Percentiles rank a stretch among this genome's conserved stretches.
phyloP scores from a whole-genome alignment of 2,113 vertebrate genomes.

The Uria lomvia region DNA sequence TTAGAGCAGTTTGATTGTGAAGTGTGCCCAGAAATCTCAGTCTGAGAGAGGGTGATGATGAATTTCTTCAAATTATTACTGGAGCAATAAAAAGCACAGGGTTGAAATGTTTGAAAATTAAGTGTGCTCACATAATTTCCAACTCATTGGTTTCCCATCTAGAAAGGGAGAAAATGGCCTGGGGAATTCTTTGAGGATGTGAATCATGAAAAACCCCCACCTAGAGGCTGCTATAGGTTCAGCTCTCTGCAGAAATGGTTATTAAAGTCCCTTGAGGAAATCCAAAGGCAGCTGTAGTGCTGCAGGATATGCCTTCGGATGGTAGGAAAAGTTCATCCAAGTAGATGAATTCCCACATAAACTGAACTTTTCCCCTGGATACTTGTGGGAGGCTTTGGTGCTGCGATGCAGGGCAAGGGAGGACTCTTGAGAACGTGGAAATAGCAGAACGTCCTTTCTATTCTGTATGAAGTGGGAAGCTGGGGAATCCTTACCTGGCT shows the following conservation, averaged over 20 bases:
- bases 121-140: slow-evolving; percentile 37
- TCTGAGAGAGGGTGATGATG: slow-evolving; percentile 24
- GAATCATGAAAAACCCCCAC: background rate
- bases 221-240: background rate
- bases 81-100: slow-evolving; percentile 29
- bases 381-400: background rate
- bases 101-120: slow-evolving; percentile 45
- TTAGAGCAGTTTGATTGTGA: slow-evolving; percentile 4
- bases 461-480: background rate
- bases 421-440: background rate
- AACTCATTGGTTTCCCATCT: slow-evolving; percentile 40
- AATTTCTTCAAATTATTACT: slow-evolving; percentile 44
- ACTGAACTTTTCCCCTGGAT: background rate
- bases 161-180: slow-evolving; percentile 3
- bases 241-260: background rate
- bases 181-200: background rate
- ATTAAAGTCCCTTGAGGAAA: background rate
- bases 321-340: background rate
- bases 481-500: background rate
- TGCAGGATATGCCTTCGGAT: background rate
- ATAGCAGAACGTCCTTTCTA: background rate
- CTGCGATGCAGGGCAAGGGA: background rate
- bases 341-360: background rate
- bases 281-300: background rate
- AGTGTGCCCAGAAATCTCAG: slow-evolving; percentile 41